A percentile compares a stretch with the other conserved stretches of the same genome.
Conservation (phyloP, 2,113 vertebrate genomes). For the Thinocorus orbignyianus region DNA sequence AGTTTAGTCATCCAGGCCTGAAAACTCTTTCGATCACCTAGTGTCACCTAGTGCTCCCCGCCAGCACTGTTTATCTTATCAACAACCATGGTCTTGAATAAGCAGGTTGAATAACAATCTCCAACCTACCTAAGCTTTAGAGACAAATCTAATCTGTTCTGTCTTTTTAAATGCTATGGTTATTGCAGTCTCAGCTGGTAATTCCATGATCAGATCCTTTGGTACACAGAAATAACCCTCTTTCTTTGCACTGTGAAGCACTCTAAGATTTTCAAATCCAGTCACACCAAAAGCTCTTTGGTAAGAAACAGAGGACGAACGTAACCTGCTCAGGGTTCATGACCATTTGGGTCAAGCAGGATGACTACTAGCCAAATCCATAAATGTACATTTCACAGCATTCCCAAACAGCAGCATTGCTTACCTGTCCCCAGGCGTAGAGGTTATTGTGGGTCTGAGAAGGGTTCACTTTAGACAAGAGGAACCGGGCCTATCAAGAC, state of each 20-base stretch:
- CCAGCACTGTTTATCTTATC: neutral
- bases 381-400: neutral
- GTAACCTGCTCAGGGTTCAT: fast-evolving
- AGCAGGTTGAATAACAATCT: neutral
- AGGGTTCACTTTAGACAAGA: constrained; percentile 97
- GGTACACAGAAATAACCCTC: neutral
- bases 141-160: neutral
- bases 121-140: neutral
- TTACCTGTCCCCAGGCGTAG: constrained; percentile 94
- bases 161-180: neutral
- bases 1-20: neutral
- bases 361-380: neutral
- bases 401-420: neutral
- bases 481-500: constrained; percentile 87
- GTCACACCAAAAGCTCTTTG: neutral
- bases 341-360: neutral
- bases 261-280: neutral
- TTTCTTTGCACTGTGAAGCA: neutral
- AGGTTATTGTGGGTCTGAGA: constrained; percentile 98
- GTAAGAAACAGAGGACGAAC: neutral
- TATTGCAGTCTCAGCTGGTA: neutral
- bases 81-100: neutral
- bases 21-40: neutral
- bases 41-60: neutral
- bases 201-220: neutral